Evolutionary conservation across 2,113 vertebrate species (phyloP), one percentile per base, ranked within the genome.

Genomic region (Pseudonaja textilis): DNA sequence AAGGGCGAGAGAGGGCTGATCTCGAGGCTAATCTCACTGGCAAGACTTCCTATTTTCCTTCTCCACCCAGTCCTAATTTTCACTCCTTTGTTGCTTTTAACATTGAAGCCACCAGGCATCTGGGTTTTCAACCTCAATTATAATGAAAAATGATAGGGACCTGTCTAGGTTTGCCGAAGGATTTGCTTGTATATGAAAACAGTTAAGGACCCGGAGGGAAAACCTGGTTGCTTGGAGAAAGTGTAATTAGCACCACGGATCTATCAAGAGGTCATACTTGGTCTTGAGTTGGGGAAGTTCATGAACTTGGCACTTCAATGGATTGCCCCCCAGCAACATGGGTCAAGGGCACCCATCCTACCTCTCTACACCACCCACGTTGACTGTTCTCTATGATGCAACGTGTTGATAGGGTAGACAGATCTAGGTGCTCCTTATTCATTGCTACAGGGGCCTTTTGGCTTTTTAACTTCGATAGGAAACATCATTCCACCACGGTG

Each of bases 171-270:
- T 96, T 97, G 97, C 87, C 95, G 93, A 94, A 88, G 93, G 95
- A 64, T 94, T 96, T 94, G 92, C 0, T 0, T 91, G 61, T 88
- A 94, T 93, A 50, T 54, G 93, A 95, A 96, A 96, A 96, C 96
- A 96, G 95, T 94, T 93, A 96, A 95, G 95, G 91, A 96, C 96
- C 95, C 94, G 95, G 96, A 97, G 95, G 95, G 96, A 95, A 96
- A 94, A 97, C 88, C 56, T 95, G 93, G 96, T 90, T 96, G 96
- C 96, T 96, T 95, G 95, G 90, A 90, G 95, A 97, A 97, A 91
- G 93, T 94, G 95, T 97, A 96, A 97, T 97, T 97, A 97, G 92
- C 95, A 95, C 94, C 93, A 56, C 94, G 95, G 91, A 94, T 95
- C 97, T 96, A 95, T 95, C 93, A 94, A 96, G 95, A 96, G 91